These are phyloP conservation scores for Pseudoips prasinana DNA, from an alignment of 2,888 invertebrate species.

Conservation along the genomic window DNA sequence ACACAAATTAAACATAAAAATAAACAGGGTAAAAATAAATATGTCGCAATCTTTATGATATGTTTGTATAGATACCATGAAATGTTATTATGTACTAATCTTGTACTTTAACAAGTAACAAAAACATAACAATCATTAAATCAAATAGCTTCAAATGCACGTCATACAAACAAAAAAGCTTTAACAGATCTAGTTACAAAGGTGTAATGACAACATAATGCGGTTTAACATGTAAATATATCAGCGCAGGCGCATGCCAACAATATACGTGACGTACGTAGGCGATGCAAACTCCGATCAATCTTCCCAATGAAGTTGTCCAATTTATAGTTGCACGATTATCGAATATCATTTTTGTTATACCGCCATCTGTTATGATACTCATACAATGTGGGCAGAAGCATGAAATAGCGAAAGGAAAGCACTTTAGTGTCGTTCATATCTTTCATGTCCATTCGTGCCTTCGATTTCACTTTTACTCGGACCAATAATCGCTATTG, in stretches of 20 bases:
- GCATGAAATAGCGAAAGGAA: conserved; percentile 41
- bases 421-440: conserved; percentile 22
- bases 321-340: conserved; percentile 58
- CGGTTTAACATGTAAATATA: conserved; percentile 33
- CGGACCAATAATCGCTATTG: conserved; percentile 14
- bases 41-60: too few species aligned
- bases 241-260: conserved; percentile 36
- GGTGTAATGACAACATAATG: conserved; percentile 40
- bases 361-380: conserved; percentile 44
- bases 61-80: too few species aligned
- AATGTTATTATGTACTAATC: too few species aligned
- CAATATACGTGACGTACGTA: conserved; percentile 59
- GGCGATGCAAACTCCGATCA: conserved; percentile 63
- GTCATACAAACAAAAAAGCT: conserved; percentile 2
- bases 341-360: conserved; percentile 57
- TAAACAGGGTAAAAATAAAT: too few species aligned
- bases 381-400: conserved; percentile 43
- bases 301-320: conserved; percentile 71
- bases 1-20: too few species aligned
- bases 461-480: conserved; percentile 22
- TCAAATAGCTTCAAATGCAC: too few species aligned
- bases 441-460: conserved; percentile 24
- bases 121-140: too few species aligned
- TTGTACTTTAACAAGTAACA: too few species aligned
- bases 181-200: conserved; percentile 34